Evolutionary conservation across 2,113 vertebrate species (phyloP).

Genomic region (Heloderma charlesbogerti): DNA sequence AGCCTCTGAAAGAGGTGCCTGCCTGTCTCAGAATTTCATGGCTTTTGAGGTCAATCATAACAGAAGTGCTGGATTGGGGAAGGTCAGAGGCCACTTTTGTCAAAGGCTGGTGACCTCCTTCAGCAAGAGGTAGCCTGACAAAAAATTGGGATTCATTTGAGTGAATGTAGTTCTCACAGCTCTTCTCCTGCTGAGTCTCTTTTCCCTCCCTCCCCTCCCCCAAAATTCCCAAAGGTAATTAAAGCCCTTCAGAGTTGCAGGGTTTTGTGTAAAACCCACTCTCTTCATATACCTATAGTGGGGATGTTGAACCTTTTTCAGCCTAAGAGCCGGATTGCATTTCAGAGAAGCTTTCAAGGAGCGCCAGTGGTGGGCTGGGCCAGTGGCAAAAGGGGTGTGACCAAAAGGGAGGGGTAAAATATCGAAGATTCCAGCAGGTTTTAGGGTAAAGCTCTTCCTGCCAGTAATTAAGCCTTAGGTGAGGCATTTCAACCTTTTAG

Average conservation of each 20-base stretch:
- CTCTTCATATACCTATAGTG: not conserved
- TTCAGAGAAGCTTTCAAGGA: too few species aligned
- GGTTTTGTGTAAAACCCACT: constrained; percentile 46
- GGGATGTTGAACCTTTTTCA: too few species aligned
- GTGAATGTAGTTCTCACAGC: constrained; percentile 72
- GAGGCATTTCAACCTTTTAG: too few species aligned
- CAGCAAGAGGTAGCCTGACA: constrained; percentile 74
- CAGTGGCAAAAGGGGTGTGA: too few species aligned
- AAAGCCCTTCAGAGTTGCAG: constrained; percentile 71
- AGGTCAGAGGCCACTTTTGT: constrained; percentile 81
- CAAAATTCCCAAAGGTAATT: constrained; percentile 61
- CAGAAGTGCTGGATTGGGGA: constrained; percentile 73
- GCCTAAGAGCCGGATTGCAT: too few species aligned
- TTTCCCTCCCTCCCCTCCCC: constrained; percentile 55
- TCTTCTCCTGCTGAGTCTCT: constrained; percentile 72
- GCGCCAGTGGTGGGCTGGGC: too few species aligned
- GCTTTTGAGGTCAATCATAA: constrained; percentile 79
- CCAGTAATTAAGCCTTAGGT: too few species aligned
- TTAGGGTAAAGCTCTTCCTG: too few species aligned
- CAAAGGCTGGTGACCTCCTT: constrained; percentile 80
- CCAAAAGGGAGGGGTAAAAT: too few species aligned
- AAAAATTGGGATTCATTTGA: constrained; percentile 71
- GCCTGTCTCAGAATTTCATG: constrained; percentile 81
- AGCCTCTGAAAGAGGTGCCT: constrained; percentile 71
- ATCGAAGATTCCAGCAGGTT: too few species aligned